These are phyloP conservation scores for Heliangelus exortis DNA, from an alignment of 2,797 vertebrate species.

Conservation along the genomic window DNA sequence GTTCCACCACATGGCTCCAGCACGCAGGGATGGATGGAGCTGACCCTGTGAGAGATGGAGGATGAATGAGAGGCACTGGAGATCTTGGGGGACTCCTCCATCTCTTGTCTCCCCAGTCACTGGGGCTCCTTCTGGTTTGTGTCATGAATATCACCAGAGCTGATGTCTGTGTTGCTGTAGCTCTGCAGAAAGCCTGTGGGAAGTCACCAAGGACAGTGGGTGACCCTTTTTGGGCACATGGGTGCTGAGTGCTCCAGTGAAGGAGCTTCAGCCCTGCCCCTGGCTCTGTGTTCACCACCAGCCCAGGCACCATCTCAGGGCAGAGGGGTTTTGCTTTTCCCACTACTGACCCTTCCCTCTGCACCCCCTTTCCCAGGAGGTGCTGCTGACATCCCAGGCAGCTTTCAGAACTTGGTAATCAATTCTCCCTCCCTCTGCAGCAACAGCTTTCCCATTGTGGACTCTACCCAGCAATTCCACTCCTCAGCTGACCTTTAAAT, in stretches of 20 bases:
- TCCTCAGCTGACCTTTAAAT: background rate
- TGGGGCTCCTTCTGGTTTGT: background rate
- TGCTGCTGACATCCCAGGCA: background rate
- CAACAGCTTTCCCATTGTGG: background rate
- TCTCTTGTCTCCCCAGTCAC: background rate
- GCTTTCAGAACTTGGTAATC: background rate
- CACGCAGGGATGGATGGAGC: background rate
- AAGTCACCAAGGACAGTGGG: fast-evolving
- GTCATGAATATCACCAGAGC: background rate
- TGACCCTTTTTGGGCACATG: fast-evolving
- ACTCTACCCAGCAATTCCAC: background rate
- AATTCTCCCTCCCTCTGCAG: background rate
- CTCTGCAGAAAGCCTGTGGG: background rate
- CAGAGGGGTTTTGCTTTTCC: background rate
- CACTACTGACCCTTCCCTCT: background rate
- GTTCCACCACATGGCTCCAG: background rate
- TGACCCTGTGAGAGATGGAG: fast-evolving
- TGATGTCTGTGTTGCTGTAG: fast-evolving
- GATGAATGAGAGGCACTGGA: background rate
- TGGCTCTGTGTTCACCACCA: background rate
- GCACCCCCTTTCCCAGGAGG: background rate
- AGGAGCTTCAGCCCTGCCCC: background rate
- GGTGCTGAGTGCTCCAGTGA: background rate
- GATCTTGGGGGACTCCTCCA: background rate
- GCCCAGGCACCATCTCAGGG: background rate